Base-by-base conservation (phyloP, 2,797 vertebrate genomes). In the Lithobates pipiens region DNA sequence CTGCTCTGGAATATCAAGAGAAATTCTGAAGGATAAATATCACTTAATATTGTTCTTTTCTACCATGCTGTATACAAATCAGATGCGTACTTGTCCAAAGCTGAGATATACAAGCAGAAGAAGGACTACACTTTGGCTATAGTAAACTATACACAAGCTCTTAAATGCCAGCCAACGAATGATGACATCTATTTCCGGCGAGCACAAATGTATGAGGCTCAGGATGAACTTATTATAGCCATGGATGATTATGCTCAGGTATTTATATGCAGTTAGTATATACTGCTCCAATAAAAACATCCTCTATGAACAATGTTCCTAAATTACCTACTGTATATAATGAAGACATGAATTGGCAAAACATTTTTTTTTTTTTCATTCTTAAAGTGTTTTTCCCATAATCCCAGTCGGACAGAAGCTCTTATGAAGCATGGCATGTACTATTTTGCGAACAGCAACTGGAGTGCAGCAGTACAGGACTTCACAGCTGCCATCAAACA, bases 191-290 rank as follows among this genome's bases (percentile, higher is more conserved):
- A 95, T 91, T 96, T 94, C 86, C 93, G 90, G 65, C 93, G 95
- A 88, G 94, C 93, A 46, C 89, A 94, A 82, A 71, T 94, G 91
- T 89, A 93, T 83, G 92, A 94, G 83, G 86, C 89, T 50, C 86
- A 85, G 77, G 91, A 92, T 77, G 89, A 89, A 1, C 84, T 89
- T 5, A 7, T 92, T 23, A 27, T 95, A 88, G 95, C 95, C 42
- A 92, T 95, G 88, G 94, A 95, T 75, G 94, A 95, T 90, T 96
- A 94, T 39, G 79, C 89, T 6, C 94, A 94, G 91, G 95, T 96
- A 90, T 39, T 36, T 39, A 34, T 10, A 80, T 29, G 57, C 16
- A 61, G 1, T n/a, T 5, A 9, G 11, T 13, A 46, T 61, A 23
- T 61, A 18, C 57, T 61, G 57, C 7, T 61, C 8, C 13, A 61